phyloP scores from a whole-genome alignment of 2,888 invertebrate genomes.

The Andrena marginata region DNA sequence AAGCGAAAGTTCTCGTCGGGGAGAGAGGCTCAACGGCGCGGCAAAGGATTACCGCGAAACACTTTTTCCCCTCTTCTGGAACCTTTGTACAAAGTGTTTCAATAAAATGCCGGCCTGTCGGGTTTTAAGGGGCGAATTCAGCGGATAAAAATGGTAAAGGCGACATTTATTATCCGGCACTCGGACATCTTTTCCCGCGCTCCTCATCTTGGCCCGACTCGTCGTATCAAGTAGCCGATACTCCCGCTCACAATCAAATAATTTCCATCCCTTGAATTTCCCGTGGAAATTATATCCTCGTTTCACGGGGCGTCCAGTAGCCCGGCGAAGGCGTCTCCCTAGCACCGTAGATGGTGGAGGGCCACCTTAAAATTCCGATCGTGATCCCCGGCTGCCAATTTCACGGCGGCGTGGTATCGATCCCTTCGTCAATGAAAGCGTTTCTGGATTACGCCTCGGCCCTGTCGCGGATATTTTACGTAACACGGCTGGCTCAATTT shows the following conservation, averaged over 20 bases:
- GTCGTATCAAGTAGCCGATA: too few relatives aligned
- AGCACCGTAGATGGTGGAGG: neutral
- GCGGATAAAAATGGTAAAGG: neutral
- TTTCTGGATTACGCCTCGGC: constrained; percentile 29
- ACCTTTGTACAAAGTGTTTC: neutral
- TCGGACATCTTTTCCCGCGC: neutral
- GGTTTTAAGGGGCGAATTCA: neutral
- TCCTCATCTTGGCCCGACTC: too few relatives aligned
- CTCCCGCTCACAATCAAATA: too few relatives aligned
- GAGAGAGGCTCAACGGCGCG: constrained; percentile 39
- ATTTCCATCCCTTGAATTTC: neutral
- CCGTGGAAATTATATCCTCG: neutral
- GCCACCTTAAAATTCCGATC: constrained; percentile 4
- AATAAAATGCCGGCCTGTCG: neutral
- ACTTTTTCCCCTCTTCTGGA: constrained; percentile 21
- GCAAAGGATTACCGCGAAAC: constrained; percentile 45
- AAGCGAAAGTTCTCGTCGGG: constrained; percentile 32
- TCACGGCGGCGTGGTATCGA: constrained; percentile 37
- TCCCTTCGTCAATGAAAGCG: constrained; percentile 40
- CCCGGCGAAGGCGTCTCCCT: neutral
- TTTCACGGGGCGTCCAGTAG: neutral
- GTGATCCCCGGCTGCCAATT: constrained; percentile 12
- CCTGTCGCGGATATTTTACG: constrained; percentile 53
- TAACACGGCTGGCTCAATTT: constrained; percentile 64
- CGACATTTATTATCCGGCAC: neutral